Evolutionary conservation across 2,888 invertebrate species (phyloP).

Genomic region (Hydrotaea cyrtoneurina): DNA sequence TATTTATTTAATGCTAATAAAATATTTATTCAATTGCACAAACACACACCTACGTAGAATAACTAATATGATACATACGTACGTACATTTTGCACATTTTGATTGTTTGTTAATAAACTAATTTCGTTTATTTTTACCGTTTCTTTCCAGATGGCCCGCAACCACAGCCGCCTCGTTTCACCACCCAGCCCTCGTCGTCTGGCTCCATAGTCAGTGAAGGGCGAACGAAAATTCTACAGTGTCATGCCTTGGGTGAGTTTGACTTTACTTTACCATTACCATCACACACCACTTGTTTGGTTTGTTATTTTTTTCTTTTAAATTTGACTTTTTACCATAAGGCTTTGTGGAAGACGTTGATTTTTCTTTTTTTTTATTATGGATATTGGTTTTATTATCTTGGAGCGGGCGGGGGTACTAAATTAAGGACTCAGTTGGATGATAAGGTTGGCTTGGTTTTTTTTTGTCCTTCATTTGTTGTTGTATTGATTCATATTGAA

Average conservation of each 20-base stretch:
- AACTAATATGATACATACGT: background rate
- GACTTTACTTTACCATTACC: too few relatives aligned
- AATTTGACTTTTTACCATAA: too few relatives aligned
- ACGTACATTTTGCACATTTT: background rate
- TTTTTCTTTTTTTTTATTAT: conserved; percentile 25
- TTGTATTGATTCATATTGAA: conserved; percentile 27
- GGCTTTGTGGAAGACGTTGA: background rate
- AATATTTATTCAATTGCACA: background rate
- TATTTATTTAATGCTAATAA: conserved; percentile 9
- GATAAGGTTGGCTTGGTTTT: background rate
- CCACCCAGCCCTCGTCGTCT: conserved; percentile 91
- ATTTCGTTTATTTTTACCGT: conserved; percentile 29
- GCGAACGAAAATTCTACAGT: conserved; percentile 94
- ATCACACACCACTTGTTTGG: too few relatives aligned
- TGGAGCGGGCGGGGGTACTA: background rate
- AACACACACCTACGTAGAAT: too few relatives aligned
- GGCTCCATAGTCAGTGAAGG: conserved; percentile 93
- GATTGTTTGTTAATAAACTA: conserved; percentile 42
- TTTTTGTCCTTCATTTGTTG: background rate
- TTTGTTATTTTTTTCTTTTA: too few relatives aligned
- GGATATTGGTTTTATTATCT: background rate
- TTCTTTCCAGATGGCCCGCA: conserved; percentile 75
- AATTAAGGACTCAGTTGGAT: background rate
- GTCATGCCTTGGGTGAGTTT: conserved; percentile 92
- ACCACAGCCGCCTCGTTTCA: conserved; percentile 91